These are phyloP conservation scores for Myotis planiceps DNA, from an alignment of 2,797 vertebrate species.

Conservation along the genomic window DNA sequence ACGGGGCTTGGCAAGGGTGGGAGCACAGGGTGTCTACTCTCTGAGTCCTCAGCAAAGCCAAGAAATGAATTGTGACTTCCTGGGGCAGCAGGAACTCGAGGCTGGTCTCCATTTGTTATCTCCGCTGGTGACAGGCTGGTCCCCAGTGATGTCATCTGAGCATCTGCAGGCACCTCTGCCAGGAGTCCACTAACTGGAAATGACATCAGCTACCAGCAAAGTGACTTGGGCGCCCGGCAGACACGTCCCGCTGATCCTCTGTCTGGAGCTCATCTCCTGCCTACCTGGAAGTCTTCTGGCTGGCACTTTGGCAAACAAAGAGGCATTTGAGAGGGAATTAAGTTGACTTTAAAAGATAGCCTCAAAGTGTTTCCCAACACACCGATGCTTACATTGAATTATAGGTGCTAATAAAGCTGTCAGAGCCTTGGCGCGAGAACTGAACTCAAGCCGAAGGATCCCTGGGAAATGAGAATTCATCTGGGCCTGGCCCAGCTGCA, in stretches of 20 bases:
- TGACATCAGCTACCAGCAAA: conserved; percentile 78
- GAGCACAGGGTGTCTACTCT: conserved; percentile 7
- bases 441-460: conserved; percentile 76
- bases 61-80: conserved; percentile 69
- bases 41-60: neutral
- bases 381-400: conserved; percentile 83
- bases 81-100: conserved; percentile 31
- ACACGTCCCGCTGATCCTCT: conserved; percentile 70
- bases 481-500: conserved; percentile 70
- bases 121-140: conserved; percentile 65
- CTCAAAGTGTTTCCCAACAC: conserved; percentile 84
- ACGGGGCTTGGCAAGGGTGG: conserved; percentile 67
- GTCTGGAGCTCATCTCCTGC: conserved; percentile 76
- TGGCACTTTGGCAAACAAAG: conserved; percentile 82
- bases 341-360: conserved; percentile 82
- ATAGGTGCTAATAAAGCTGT: conserved; percentile 87
- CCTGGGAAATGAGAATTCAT: conserved; percentile 82
- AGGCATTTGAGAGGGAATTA: conserved; percentile 81
- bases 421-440: conserved; percentile 81
- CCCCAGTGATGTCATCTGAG: conserved; percentile 76
- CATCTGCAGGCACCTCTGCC: conserved; percentile 72
- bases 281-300: conserved; percentile 76
- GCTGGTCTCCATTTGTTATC: conserved; percentile 70
- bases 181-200: conserved; percentile 77
- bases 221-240: conserved; percentile 69